Conservation (phyloP, 2,113 vertebrate species). For the Lichenostomus cassidix region DNA sequence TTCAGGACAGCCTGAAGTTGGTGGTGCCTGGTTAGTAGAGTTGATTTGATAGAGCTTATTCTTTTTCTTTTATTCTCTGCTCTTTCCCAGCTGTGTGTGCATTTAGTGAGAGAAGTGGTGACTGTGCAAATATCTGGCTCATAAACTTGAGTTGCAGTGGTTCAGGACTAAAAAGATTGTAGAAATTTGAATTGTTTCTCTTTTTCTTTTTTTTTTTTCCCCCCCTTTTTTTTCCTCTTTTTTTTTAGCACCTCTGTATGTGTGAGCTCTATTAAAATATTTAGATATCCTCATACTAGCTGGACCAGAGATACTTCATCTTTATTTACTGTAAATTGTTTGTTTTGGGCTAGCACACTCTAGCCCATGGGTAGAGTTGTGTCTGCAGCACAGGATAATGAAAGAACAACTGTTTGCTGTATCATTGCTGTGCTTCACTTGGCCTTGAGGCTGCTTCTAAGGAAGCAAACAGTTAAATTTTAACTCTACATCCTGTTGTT, state of each 20-base stretch:
- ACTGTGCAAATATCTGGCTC: neutral
- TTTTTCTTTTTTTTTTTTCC: neutral
- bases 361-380: neutral
- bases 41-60: neutral
- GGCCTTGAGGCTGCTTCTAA: neutral
- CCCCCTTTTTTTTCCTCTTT: too few relatives aligned
- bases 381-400: neutral
- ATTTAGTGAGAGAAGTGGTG: neutral
- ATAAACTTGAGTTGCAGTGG: neutral
- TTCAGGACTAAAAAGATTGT: neutral
- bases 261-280: neutral
- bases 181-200: neutral
- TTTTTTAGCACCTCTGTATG: neutral
- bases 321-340: neutral
- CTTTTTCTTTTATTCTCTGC: too few relatives aligned
- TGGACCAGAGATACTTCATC: neutral
- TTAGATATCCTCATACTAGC: neutral
- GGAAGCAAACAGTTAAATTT: slow-evolving; percentile 7
- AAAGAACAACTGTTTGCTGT: neutral
- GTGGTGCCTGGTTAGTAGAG: neutral
- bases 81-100: neutral
- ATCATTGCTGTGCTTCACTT: neutral
- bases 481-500: slow-evolving; percentile 34
- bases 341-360: neutral
- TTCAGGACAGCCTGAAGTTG: neutral